Percentiles rank a stretch among this genome's conserved stretches.
Conservation (phyloP, 1,140 invertebrate species). For the Drosophila paulistorum region DNA sequence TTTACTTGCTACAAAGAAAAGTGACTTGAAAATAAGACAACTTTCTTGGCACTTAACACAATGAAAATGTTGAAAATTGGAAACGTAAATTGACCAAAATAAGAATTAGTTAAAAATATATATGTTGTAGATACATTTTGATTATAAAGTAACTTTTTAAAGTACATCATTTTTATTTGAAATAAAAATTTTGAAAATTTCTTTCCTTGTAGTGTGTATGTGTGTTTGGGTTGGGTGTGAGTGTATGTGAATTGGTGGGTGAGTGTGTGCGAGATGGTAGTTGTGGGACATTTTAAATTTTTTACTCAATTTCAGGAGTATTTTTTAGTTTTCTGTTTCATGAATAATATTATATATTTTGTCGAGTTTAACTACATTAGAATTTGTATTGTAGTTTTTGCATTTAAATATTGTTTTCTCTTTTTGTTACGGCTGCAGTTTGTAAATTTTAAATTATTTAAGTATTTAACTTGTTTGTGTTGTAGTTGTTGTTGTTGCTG, state of each 20-base stretch:
- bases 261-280: conserved; percentile 13
- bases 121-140: conserved; percentile 46
- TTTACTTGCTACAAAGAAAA: conserved; percentile 58
- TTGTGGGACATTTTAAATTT: conserved; percentile 15
- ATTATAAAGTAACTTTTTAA: conserved; percentile 54
- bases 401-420: conserved; percentile 23
- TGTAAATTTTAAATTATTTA: conserved; percentile 70
- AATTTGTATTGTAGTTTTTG: conserved; percentile 51
- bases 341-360: conserved; percentile 55
- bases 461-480: conserved; percentile 59
- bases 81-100: conserved; percentile 38
- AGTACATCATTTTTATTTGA: conserved; percentile 65
- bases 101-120: conserved; percentile 36
- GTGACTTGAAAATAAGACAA: conserved; percentile 45
- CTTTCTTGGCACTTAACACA: conserved; percentile 68
- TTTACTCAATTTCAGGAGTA: conserved; percentile 42
- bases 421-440: conserved; percentile 33
- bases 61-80: conserved; percentile 16
- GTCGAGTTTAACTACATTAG: conserved; percentile 62
- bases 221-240: conserved; percentile 18
- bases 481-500: conserved; percentile 30
- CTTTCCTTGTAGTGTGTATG: conserved; percentile 15
- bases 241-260: conserved; percentile 19
- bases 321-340: conserved; percentile 11
- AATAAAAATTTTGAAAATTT: conserved; percentile 55